phyloP scores from a whole-genome alignment of 1,140 invertebrate genomes.

The Caenorhabditis latens region DNA sequence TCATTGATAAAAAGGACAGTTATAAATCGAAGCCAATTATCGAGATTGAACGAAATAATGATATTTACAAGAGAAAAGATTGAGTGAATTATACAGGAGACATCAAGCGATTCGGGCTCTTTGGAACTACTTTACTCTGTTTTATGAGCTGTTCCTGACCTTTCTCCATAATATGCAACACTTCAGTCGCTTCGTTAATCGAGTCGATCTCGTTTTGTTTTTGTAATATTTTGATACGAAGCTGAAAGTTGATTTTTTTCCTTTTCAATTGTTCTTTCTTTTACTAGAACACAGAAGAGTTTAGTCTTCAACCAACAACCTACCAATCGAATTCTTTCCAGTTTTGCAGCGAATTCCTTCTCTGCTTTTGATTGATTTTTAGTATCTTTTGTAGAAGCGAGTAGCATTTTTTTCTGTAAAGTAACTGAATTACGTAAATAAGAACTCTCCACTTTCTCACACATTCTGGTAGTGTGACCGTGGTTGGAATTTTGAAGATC shows the following conservation, averaged over 20 bases:
- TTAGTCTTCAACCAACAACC: background rate
- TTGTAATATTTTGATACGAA: background rate
- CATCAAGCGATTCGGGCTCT: background rate
- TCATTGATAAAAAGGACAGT: background rate
- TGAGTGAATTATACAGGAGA: conserved; percentile 1
- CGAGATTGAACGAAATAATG: background rate
- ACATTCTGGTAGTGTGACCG: conserved; percentile 25
- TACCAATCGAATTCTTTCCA: conserved; percentile 32
- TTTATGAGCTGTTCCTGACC: background rate
- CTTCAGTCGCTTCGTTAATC: background rate
- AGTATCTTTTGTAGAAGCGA: background rate
- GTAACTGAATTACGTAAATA: background rate
- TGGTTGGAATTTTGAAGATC: conserved; percentile 20
- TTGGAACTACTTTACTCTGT: background rate
- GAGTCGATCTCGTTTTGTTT: background rate
- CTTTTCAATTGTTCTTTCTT: background rate
- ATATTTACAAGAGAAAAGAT: background rate
- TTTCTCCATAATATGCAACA: conserved; percentile 11
- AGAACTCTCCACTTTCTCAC: background rate
- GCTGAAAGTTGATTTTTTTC: background rate
- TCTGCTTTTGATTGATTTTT: conserved; percentile 1
- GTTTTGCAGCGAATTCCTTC: conserved; percentile 4
- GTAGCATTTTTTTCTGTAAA: conserved; percentile 20
- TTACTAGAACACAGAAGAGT: background rate
- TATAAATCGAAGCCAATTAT: background rate